Percentiles rank a stretch among this genome's conserved stretches.
Evolutionary conservation across 1,140 invertebrate species (phyloP).

Genomic region (Drosophila nigrodunni): DNA sequence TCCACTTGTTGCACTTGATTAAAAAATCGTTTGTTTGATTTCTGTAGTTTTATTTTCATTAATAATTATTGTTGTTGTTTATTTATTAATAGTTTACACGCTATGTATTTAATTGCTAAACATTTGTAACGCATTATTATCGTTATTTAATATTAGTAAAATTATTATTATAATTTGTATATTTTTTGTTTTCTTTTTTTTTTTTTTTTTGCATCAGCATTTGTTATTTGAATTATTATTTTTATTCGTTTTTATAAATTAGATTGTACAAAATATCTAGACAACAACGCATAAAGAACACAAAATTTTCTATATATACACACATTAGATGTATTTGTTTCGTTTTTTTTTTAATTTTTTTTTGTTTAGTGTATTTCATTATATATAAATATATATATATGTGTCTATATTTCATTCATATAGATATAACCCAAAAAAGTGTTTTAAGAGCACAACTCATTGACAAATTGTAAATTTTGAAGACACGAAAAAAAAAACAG

Average conservation of each 20-base stretch:
- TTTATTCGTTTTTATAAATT: slow-evolving; percentile 43
- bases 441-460: slow-evolving; percentile 76
- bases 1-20: too few species aligned
- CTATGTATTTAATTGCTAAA: slow-evolving; percentile 65
- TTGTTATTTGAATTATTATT: slow-evolving; percentile 34
- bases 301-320: slow-evolving; percentile 20
- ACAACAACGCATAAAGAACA: slow-evolving; percentile 42
- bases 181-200: background rate
- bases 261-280: slow-evolving; percentile 49
- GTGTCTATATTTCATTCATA: slow-evolving; percentile 13
- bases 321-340: slow-evolving; percentile 20
- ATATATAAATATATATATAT: slow-evolving; percentile 32
- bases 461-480: slow-evolving; percentile 13
- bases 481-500: slow-evolving; percentile 1
- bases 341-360: too few species aligned
- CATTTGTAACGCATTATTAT: slow-evolving; percentile 62
- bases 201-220: slow-evolving; percentile 23
- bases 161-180: slow-evolving; percentile 14
- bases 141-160: slow-evolving; percentile 33
- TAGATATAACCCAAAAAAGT: slow-evolving; percentile 60
- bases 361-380: background rate
- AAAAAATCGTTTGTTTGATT: background rate
- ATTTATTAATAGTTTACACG: slow-evolving; percentile 57
- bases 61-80: slow-evolving; percentile 66
- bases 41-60: slow-evolving; percentile 43